Evolutionary conservation across 2,113 vertebrate species (phyloP), one percentile per base, ranked within the genome.

Genomic region (Corythornis cristatus): DNA sequence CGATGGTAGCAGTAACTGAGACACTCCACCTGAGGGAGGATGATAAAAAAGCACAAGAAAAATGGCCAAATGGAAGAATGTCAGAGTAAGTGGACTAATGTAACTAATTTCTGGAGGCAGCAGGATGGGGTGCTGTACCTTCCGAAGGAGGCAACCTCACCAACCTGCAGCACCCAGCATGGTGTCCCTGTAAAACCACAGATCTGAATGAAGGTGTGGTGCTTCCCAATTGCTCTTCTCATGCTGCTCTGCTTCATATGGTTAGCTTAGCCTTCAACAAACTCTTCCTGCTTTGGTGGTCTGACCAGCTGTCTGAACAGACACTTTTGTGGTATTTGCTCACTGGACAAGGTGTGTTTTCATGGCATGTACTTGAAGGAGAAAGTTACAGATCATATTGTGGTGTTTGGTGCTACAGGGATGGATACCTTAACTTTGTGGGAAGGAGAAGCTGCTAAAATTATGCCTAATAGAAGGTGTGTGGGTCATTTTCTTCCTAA

Each of bases 291-390:
- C 29, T 18, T 29, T 33, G 11, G 9, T 33, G 58, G 18, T 40
- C 51, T 48, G 29, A 29, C 15, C 20, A 16, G 40, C 23, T 26
- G 12, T 18, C 51, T 56, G 45, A 40, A 26, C 40, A 84, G 20
- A 31, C 16, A 3, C 45, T 67, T 71, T 21, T 42, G 37, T 9
- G 12, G 64, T 40, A 11, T 33, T 65, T 72, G 35, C 26, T 35
- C 26, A 31, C 58, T 56, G 42, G 35, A 76, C 35, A 71, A 84
- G 26, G 17, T 0, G 2, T 33, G 57, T 18, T 84, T 20, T 20
- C 33, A 50, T 1, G 3, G 45, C 28, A 56, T 1, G 0, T 62
- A 33, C 80, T 33, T 1, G 0, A 8, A 14, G 5, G 11, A 80
- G 45, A 15, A 43, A 28, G 51, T 31, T 48, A 31, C 22, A 51